These are phyloP conservation scores for Euclidia mi DNA, from an alignment of 2,888 invertebrate species.

Conservation along the genomic window DNA sequence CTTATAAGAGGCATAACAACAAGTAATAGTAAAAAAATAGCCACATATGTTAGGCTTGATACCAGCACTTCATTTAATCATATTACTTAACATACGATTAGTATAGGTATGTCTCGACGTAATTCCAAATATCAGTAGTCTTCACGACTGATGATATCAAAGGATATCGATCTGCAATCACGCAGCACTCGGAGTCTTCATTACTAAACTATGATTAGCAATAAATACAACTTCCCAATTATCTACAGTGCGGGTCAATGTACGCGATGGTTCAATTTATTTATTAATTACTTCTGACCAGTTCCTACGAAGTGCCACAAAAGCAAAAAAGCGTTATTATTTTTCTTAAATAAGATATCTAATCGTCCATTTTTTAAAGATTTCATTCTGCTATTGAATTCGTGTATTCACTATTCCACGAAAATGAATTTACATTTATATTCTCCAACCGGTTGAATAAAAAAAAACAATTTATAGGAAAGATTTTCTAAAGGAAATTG, in stretches of 20 bases:
- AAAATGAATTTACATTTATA: constrained; percentile 3
- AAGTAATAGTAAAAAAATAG: constrained; percentile 11
- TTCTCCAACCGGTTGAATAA: constrained; percentile 1
- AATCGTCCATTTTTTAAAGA: too few relatives aligned
- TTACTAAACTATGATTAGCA: constrained; percentile 11
- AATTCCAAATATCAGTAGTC: constrained; percentile 34
- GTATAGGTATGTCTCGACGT: constrained; percentile 20
- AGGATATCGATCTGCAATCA: constrained; percentile 39
- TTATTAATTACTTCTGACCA: too few relatives aligned
- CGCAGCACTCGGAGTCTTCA: constrained; percentile 10
- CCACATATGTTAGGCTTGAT: constrained; percentile 22
- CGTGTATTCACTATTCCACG: neutral
- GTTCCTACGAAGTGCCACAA: too few relatives aligned
- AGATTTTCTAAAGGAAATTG: constrained; percentile 34
- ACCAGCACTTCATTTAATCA: too few relatives aligned
- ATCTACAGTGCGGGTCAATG: neutral
- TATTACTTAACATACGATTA: too few relatives aligned
- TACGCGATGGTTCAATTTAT: too few relatives aligned
- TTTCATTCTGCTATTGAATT: too few relatives aligned
- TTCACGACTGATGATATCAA: constrained; percentile 24
- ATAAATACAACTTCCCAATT: neutral
- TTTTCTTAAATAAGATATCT: too few relatives aligned
- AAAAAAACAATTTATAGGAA: neutral
- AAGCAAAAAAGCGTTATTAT: too few relatives aligned
- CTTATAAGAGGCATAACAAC: too few relatives aligned